A percentile compares a stretch with the other conserved stretches of the same genome.
phyloP scores from a whole-genome alignment of 2,888 invertebrate species.

The Schizaphis graminum region DNA sequence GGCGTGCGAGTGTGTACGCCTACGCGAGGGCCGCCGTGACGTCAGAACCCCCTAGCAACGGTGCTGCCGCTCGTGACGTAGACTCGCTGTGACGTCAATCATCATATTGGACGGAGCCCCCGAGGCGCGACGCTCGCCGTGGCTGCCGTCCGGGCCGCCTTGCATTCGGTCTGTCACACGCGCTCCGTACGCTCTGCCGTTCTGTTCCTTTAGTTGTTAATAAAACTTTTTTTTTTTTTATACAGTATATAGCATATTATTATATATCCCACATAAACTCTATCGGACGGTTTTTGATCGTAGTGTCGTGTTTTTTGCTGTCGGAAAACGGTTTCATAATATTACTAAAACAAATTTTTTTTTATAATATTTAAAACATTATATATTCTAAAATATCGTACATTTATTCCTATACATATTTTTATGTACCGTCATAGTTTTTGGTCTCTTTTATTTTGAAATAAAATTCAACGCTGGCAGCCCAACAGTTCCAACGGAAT shows the following conservation, averaged over 20 bases:
- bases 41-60: conserved; percentile 65
- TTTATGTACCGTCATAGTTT: conserved; percentile 10
- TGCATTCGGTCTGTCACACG: conserved; percentile 65
- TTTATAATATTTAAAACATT: neutral
- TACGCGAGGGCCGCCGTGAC: conserved; percentile 58
- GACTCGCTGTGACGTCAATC: conserved; percentile 58
- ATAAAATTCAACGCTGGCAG: conserved; percentile 51
- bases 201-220: conserved; percentile 62
- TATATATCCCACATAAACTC: neutral
- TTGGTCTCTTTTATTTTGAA: conserved; percentile 4
- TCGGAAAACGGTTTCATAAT: neutral
- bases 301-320: neutral
- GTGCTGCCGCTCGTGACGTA: conserved; percentile 63
- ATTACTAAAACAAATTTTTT: conserved; percentile 6
- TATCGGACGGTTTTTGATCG: neutral
- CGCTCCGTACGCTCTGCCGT: conserved; percentile 60
- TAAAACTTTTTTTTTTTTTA: conserved; percentile 11
- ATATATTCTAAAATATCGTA: neutral
- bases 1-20: conserved; percentile 39
- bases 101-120: conserved; percentile 64
- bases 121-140: conserved; percentile 53
- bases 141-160: conserved; percentile 50
- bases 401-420: conserved; percentile 11
- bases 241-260: neutral
- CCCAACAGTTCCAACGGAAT: conserved; percentile 34